A percentile compares a stretch with the other conserved stretches of the same genome.
Evolutionary conservation across 2,888 invertebrate species (phyloP).

Genomic region (Hypsopygia costalis): DNA sequence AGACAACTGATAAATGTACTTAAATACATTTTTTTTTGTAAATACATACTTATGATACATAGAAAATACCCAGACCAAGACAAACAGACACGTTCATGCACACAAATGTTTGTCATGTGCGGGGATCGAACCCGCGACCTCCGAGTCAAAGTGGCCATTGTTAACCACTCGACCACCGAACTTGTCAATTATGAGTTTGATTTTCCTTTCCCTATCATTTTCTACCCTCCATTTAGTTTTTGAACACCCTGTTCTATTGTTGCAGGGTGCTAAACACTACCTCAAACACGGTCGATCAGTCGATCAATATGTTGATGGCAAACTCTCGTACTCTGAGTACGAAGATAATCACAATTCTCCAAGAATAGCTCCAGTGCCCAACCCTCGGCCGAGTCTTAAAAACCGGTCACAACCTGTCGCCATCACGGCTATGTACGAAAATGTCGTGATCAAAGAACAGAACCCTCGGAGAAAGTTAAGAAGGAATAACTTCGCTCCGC

Average conservation of each 20-base stretch:
- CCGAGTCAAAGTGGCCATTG: too few relatives aligned
- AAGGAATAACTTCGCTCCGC: constrained; percentile 79
- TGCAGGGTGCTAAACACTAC: constrained; percentile 77
- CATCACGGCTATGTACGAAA: constrained; percentile 87
- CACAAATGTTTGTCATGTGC: too few relatives aligned
- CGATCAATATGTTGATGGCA: constrained; percentile 89
- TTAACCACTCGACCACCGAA: too few relatives aligned
- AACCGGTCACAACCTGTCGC: constrained; percentile 84
- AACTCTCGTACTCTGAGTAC: constrained; percentile 77
- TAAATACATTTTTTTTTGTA: too few relatives aligned
- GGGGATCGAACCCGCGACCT: too few relatives aligned
- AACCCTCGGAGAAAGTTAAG: constrained; percentile 86
- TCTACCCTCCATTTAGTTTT: too few relatives aligned
- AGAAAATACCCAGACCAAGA: too few relatives aligned
- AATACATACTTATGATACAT: too few relatives aligned
- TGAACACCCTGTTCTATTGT: constrained; percentile 34
- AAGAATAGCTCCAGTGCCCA: constrained; percentile 64
- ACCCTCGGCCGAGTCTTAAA: constrained; percentile 66
- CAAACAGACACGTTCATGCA: too few relatives aligned
- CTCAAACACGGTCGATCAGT: constrained; percentile 87
- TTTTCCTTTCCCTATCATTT: too few relatives aligned
- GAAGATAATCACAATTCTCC: constrained; percentile 71
- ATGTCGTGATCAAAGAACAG: constrained; percentile 85
- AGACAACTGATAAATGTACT: too few relatives aligned
- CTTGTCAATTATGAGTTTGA: too few relatives aligned